Evolutionary conservation across 2,888 invertebrate species (phyloP), one percentile per base, ranked within the genome.

Genomic region (Antheraea yamamai): DNA sequence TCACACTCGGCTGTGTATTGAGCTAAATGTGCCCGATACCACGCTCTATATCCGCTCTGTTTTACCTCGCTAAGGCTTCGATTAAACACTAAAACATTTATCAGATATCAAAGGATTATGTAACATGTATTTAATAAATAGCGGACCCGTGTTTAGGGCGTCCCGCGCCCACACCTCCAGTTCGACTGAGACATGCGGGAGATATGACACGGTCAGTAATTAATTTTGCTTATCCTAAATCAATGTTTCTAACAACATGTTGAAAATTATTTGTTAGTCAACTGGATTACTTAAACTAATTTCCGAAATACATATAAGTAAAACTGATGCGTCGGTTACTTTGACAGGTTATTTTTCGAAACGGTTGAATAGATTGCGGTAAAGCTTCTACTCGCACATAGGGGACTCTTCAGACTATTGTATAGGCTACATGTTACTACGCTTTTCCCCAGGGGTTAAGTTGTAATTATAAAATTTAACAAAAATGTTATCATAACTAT

Each of bases 81-180:
- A 70, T 70, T 39, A 70, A 35, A 12, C 70, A 39, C 70, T 39
- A 70, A 70, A 70, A 39, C 70, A 70, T 70, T 68, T 68, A 68
- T 68, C 68, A 68, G 35, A 39, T 39, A 70, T 70, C 70, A 70
- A 35, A n/a, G 70, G 70, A n/a, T 35, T 70, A 39, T 70, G 70
- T 70, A 39, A 70, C 70, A 39, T n/a, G 23, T 39, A 39, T 39
- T 39, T 10, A 39, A 39, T 70, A 70, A 70, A 70, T 70, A 20
- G 39, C 39, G 20, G 39, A 70, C 39, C 39, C 20, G 18, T 70
- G 70, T 70, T 70, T 23, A 61, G 8, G 12, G 23, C 61, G 23
- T 7, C 23, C 23, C n/a, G 61, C 61, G 61, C 10, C 10, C n/a
- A n/a, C 10, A 23, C 61, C n/a, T 7, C 20, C 7, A 18, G 55